phyloP scores from a whole-genome alignment of 2,797 vertebrate species.

The Micromesistius poutassou region DNA sequence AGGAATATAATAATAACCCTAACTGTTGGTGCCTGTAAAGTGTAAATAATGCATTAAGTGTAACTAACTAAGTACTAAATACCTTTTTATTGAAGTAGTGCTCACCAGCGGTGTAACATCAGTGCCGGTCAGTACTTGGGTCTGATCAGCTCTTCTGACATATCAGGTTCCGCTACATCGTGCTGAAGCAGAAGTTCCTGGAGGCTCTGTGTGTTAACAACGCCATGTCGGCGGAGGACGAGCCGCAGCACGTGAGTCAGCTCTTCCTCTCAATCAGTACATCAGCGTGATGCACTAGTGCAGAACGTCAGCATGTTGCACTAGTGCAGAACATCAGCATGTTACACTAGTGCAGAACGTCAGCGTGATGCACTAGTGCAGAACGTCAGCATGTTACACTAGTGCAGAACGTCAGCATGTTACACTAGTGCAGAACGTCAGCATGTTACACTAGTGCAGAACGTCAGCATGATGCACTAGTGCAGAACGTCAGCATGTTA shows the following conservation, averaged over 20 bases:
- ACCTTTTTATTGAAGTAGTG: background rate
- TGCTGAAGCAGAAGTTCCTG: conserved; percentile 97
- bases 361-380: no score
- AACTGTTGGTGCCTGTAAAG: background rate
- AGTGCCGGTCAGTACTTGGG: background rate
- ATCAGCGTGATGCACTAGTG: background rate
- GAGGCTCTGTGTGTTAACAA: conserved; percentile 98
- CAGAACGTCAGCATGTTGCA: no score
- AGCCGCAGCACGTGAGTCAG: conserved; percentile 92
- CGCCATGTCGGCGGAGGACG: conserved; percentile 96
- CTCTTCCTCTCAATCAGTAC: background rate
- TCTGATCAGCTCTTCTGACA: background rate
- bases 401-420: no score
- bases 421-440: no score
- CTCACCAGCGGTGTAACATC: background rate
- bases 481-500: no score
- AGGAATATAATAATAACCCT: no score
- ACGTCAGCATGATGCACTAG: no score
- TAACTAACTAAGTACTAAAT: background rate
- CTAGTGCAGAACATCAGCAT: no score
- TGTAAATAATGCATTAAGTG: background rate
- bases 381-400: no score
- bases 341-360: no score
- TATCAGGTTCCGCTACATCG: conserved; percentile 91
- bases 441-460: no score